Evolutionary conservation across 2,113 vertebrate species (phyloP).

Genomic region (Pelusios castaneus): DNA sequence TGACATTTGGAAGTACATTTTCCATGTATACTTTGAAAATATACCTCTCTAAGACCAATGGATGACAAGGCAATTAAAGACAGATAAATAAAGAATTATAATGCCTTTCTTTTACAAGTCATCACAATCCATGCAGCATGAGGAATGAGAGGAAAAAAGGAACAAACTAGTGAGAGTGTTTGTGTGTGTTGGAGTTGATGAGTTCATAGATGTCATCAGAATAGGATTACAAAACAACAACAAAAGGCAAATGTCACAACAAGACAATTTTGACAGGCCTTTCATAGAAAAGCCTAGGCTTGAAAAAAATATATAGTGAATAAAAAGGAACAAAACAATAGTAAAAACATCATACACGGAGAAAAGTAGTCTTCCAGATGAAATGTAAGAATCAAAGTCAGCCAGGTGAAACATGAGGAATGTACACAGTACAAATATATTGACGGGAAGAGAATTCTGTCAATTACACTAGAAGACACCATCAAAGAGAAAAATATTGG

Average conservation of each 20-base stretch:
- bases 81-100: background rate
- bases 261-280: background rate
- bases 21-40: background rate
- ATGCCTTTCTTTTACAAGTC: background rate
- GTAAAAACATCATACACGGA: background rate
- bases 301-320: background rate
- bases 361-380: background rate
- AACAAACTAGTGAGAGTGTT: background rate
- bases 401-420: background rate
- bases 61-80: background rate
- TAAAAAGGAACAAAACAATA: background rate
- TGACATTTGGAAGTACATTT: background rate
- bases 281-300: background rate
- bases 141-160: background rate
- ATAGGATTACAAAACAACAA: background rate
- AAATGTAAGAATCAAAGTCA: background rate
- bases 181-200: fast-evolving
- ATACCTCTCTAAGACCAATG: background rate
- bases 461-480: background rate
- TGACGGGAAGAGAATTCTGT: background rate
- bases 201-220: background rate
- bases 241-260: background rate
- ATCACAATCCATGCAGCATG: background rate
- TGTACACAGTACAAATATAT: background rate
- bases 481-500: background rate